A percentile compares a stretch with the other conserved stretches of the same genome.
These are phyloP conservation scores for Dicerorhinus sumatrensis DNA, from an alignment of 2,113 vertebrate species.

Conservation along the genomic window DNA sequence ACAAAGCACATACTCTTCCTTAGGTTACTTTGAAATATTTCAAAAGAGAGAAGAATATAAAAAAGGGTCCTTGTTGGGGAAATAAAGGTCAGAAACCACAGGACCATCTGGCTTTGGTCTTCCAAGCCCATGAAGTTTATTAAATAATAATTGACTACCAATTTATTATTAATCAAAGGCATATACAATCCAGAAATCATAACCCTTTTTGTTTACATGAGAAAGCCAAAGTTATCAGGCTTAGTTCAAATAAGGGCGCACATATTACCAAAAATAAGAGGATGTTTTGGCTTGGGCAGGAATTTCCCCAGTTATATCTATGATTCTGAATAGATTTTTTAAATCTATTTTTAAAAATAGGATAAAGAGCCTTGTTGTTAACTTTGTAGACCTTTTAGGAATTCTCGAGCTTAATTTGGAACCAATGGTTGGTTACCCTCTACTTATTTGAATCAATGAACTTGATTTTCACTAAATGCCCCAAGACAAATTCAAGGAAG, in stretches of 20 bases:
- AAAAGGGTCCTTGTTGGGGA: background rate
- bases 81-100: conserved; percentile 71
- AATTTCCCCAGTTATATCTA: background rate
- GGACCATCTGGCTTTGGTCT: conserved; percentile 49
- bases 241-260: background rate
- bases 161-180: conserved; percentile 75
- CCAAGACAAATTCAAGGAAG: background rate
- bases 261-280: background rate
- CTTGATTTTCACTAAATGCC: background rate
- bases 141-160: conserved; percentile 60
- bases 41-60: background rate
- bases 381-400: background rate
- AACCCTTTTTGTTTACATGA: conserved; percentile 25
- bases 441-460: background rate
- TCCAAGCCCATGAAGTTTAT: conserved; percentile 52
- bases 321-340: background rate
- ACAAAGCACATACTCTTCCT: background rate
- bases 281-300: background rate
- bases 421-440: background rate
- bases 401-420: background rate
- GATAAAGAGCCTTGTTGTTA: background rate
- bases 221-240: background rate
- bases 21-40: conserved; percentile 3
- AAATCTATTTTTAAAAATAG: background rate
- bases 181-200: background rate